These are phyloP conservation scores for Leptopilina myrica DNA, from an alignment of 2,888 invertebrate genomes.

Conservation along the genomic window DNA sequence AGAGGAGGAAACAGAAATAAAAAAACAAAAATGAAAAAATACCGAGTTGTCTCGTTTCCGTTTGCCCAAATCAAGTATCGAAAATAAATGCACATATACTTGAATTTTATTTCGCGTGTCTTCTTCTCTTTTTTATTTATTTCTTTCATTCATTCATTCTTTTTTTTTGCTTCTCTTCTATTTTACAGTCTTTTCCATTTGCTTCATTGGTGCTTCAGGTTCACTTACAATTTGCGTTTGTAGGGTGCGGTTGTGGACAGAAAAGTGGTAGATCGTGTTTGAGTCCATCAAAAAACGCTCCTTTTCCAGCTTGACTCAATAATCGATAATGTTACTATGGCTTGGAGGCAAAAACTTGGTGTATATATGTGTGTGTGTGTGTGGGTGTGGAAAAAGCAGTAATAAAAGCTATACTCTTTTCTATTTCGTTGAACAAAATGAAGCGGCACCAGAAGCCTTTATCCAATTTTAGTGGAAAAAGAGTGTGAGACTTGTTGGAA, in stretches of 20 bases:
- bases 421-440: conserved; percentile 42
- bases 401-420: conserved; percentile 40
- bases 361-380: conserved; percentile 34
- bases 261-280: conserved; percentile 66
- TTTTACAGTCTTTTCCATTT: conserved; percentile 23
- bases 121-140: neutral
- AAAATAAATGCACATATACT: conserved; percentile 4
- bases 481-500: conserved; percentile 20
- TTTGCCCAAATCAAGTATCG: conserved; percentile 13
- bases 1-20: neutral
- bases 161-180: neutral
- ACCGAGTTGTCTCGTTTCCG: neutral
- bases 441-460: conserved; percentile 26
- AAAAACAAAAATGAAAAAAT: conserved; percentile 19
- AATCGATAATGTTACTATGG: conserved; percentile 57
- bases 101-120: neutral
- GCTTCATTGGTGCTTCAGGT: conserved; percentile 10
- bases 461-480: conserved; percentile 11
- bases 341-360: conserved; percentile 32
- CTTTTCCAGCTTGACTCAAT: conserved; percentile 63
- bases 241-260: conserved; percentile 60
- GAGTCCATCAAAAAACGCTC: conserved; percentile 64
- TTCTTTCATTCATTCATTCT: neutral
- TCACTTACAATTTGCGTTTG: conserved; percentile 39
- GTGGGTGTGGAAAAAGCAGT: conserved; percentile 36